phyloP scores from a whole-genome alignment of 2,797 vertebrate species.

The Coranthus polyacanthus region DNA sequence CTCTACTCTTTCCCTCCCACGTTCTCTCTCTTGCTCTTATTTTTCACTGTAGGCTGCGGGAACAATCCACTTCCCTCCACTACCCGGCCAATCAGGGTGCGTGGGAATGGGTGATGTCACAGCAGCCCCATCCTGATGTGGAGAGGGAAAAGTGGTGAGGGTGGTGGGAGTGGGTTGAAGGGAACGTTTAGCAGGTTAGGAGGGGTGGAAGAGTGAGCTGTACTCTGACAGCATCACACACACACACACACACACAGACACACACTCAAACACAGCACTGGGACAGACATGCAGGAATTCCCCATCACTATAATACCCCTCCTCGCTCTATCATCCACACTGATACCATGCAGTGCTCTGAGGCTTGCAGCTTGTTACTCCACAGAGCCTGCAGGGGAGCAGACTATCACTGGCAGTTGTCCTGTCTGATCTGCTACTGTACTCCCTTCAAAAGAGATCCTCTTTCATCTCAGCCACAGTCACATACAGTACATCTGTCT shows the following conservation, averaged over 20 bases:
- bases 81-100: slow-evolving; percentile 81
- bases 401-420: slow-evolving; percentile 62
- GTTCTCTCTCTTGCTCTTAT: slow-evolving; percentile 56
- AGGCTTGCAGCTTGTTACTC: slow-evolving; percentile 59
- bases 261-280: slow-evolving; percentile 26
- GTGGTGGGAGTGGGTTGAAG: slow-evolving; percentile 63
- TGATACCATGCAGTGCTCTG: slow-evolving; percentile 58
- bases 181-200: slow-evolving; percentile 67
- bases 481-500: slow-evolving; percentile 56
- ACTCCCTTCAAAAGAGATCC: slow-evolving; percentile 57
- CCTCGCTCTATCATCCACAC: slow-evolving; percentile 42
- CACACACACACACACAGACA: slow-evolving; percentile 29
- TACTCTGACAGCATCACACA: slow-evolving; percentile 57
- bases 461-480: slow-evolving; percentile 68
- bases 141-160: slow-evolving; percentile 53
- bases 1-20: slow-evolving; percentile 35
- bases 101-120: slow-evolving; percentile 87
- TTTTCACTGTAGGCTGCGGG: slow-evolving; percentile 77
- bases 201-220: slow-evolving; percentile 44
- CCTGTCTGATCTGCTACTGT: slow-evolving; percentile 72
- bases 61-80: slow-evolving; percentile 83
- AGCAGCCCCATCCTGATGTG: slow-evolving; percentile 78
- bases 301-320: slow-evolving; percentile 52
- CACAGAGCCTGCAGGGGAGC: slow-evolving; percentile 66
- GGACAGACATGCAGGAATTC: slow-evolving; percentile 76